These are phyloP conservation scores for Drosophila setosimentum DNA, from an alignment of 2,888 invertebrate genomes.

Conservation along the genomic window DNA sequence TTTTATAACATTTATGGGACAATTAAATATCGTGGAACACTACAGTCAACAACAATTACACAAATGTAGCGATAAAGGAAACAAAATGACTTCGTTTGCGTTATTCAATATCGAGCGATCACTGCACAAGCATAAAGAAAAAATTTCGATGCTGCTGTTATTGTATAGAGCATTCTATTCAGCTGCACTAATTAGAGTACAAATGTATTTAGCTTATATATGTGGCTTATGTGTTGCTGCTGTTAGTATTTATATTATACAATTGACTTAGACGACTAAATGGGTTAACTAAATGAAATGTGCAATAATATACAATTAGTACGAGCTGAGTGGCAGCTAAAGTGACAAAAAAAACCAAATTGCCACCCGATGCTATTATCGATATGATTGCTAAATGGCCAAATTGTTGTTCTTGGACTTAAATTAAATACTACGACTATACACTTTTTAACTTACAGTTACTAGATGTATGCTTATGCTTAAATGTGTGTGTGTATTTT, in stretches of 20 bases:
- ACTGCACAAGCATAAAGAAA: neutral
- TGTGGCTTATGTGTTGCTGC: neutral
- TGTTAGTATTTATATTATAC: slow-evolving; percentile 14
- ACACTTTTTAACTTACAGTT: slow-evolving; percentile 20
- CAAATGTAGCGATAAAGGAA: neutral
- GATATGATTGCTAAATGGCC: slow-evolving; percentile 28
- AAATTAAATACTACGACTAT: slow-evolving; percentile 25
- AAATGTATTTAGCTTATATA: slow-evolving; percentile 2
- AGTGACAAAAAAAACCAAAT: slow-evolving; percentile 10
- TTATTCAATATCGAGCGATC: neutral
- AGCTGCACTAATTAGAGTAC: slow-evolving; percentile 17
- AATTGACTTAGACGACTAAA: slow-evolving; percentile 13
- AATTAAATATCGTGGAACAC: neutral
- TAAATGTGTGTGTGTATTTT: slow-evolving; percentile 16
- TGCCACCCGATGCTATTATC: slow-evolving; percentile 36
- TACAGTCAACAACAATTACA: neutral
- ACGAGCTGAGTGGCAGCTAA: slow-evolving; percentile 10
- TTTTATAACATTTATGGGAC: neutral
- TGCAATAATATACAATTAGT: slow-evolving; percentile 20
- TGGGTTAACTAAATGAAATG: slow-evolving; percentile 19
- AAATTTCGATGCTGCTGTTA: neutral
- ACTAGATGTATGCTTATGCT: slow-evolving; percentile 14
- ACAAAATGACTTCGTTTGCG: neutral
- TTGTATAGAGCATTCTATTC: slow-evolving; percentile 5
- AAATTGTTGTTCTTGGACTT: slow-evolving; percentile 17